A percentile compares a stretch with the other conserved stretches of the same genome.
phyloP scores from a whole-genome alignment of 2,797 vertebrate species.

The Nannoperca obscura region DNA sequence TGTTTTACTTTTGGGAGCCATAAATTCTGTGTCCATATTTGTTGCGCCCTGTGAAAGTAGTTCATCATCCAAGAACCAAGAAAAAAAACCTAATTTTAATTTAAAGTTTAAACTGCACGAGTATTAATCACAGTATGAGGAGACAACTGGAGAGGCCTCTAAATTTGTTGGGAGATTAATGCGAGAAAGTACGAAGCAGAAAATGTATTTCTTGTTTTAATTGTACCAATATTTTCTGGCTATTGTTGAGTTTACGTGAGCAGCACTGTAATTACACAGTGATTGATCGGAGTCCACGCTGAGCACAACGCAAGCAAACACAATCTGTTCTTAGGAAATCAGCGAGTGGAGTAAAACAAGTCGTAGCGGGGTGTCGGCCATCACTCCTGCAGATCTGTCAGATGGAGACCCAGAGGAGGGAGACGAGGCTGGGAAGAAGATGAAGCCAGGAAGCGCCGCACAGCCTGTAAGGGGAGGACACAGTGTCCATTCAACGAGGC shows the following conservation, averaged over 20 bases:
- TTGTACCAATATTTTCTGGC: slow-evolving; percentile 26
- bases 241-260: slow-evolving; percentile 41
- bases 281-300: slow-evolving; percentile 41
- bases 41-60: background rate
- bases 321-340: slow-evolving; percentile 42
- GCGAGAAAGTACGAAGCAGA: slow-evolving; percentile 7
- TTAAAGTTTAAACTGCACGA: slow-evolving; percentile 12
- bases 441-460: slow-evolving; percentile 4
- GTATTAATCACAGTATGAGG: slow-evolving; percentile 24
- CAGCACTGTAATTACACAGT: slow-evolving; percentile 24
- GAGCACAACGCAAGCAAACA: slow-evolving; percentile 51
- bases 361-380: slow-evolving; percentile 25
- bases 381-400: slow-evolving; percentile 44
- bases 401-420: slow-evolving; percentile 33
- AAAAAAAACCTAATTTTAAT: slow-evolving; percentile 1
- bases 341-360: slow-evolving; percentile 40
- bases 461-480: slow-evolving; percentile 30
- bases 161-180: slow-evolving; percentile 23
- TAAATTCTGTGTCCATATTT: slow-evolving; percentile 4
- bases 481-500: slow-evolving; percentile 20
- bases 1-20: slow-evolving; percentile 3
- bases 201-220: slow-evolving; percentile 24
- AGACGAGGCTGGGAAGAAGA: slow-evolving; percentile 22
- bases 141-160: slow-evolving; percentile 16
- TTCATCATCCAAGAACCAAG: slow-evolving; percentile 3